Evolutionary conservation across 1,140 invertebrate genomes (phyloP).

Genomic region (Trichonephila clavata): DNA sequence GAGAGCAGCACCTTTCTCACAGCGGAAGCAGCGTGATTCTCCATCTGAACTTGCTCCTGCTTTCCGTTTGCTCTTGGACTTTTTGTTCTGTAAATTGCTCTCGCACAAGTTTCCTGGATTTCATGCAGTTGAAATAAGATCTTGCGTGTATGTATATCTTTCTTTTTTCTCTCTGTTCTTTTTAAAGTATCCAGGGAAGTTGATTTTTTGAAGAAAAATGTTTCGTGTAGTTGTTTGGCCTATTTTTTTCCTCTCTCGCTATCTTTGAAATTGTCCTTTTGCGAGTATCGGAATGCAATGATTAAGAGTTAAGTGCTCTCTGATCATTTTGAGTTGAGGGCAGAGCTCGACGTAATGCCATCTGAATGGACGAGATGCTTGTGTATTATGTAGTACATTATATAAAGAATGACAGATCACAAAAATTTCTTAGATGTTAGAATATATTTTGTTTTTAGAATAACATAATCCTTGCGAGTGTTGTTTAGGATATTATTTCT

Average conservation of each 20-base stretch:
- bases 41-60: not conserved
- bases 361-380: too few species aligned
- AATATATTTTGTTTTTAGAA: too few species aligned
- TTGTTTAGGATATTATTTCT: too few species aligned
- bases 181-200: not conserved
- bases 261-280: not conserved
- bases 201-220: not conserved
- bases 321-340: too few species aligned
- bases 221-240: not conserved
- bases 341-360: too few species aligned
- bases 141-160: not conserved
- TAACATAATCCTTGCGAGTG: too few species aligned
- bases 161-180: not conserved
- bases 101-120: not conserved
- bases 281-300: not conserved
- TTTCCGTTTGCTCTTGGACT: not conserved
- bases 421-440: too few species aligned
- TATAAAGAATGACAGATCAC: too few species aligned
- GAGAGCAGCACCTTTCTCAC: not conserved
- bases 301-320: too few species aligned
- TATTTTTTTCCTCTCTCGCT: not conserved
- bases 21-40: conserved; percentile 39
- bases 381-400: too few species aligned
- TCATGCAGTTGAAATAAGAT: not conserved
- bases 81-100: not conserved